These are phyloP conservation scores for Cebidichthys violaceus DNA, from an alignment of 2,113 vertebrate genomes.

Conservation along the genomic window DNA sequence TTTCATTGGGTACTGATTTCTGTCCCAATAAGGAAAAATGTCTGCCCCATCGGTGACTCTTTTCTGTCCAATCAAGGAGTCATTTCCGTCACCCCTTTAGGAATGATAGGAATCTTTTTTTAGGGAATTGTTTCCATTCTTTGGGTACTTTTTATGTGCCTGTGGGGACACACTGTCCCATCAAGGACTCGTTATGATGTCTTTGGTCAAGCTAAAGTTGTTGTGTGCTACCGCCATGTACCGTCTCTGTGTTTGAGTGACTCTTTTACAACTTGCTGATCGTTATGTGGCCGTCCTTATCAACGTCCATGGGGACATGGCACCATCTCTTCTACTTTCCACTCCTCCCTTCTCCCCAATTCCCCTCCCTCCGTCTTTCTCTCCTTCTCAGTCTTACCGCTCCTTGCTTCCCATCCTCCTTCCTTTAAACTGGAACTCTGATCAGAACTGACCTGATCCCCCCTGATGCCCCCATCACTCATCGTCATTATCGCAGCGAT, in stretches of 20 bases:
- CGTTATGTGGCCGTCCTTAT: not conserved
- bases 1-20: not conserved
- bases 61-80: not conserved
- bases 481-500: not conserved
- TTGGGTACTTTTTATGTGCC: not conserved
- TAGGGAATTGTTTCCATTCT: not conserved
- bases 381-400: not conserved
- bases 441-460: not conserved
- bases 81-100: not conserved
- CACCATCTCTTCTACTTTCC: not conserved
- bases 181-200: not conserved
- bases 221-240: no score
- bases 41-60: not conserved
- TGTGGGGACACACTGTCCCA: not conserved
- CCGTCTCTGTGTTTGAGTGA: not conserved
- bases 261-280: not conserved
- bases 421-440: not conserved
- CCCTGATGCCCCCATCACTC: not conserved
- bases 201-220: not conserved
- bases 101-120: not conserved
- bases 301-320: slow-evolving; percentile 30
- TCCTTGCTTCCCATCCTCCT: slow-evolving; percentile 14
- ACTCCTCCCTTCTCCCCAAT: not conserved
- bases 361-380: no score
- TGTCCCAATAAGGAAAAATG: not conserved